Conservation (phyloP, 2,797 vertebrate species). For the Rhinophrynus dorsalis region DNA sequence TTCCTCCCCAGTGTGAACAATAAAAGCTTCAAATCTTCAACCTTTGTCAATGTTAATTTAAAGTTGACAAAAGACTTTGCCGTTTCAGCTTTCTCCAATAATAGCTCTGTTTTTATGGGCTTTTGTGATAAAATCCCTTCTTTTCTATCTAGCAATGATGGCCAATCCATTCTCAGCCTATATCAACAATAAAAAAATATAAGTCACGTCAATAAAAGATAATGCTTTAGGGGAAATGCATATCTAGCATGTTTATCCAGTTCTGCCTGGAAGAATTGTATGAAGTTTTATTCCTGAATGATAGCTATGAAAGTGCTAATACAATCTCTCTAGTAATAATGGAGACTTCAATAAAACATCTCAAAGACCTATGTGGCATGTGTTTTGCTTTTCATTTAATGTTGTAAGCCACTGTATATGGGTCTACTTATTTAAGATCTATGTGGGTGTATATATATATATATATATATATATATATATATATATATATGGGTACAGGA, state of each 20-base stretch:
- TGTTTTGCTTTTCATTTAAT: no score
- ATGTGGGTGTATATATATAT: no score
- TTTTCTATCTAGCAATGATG: not conserved
- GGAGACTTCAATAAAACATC: no score
- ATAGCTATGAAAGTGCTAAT: no score
- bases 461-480: no score
- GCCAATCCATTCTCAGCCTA: not conserved
- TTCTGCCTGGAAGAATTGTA: not conserved
- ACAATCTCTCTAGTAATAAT: no score
- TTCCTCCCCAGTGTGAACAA: slow-evolving; percentile 22
- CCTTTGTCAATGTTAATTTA: slow-evolving; percentile 6
- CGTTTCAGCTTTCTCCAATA: slow-evolving; percentile 13
- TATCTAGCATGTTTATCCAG: slow-evolving; percentile 5
- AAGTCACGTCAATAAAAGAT: not conserved
- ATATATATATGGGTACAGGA: no score
- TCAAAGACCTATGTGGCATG: no score
- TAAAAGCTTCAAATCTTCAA: slow-evolving; percentile 38
- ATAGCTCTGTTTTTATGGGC: slow-evolving; percentile 18
- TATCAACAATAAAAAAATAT: slow-evolving; percentile 20
- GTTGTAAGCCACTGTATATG: no score
- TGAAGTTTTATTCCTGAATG: not conserved
- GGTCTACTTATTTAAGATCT: no score
- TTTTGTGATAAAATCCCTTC: slow-evolving; percentile 14
- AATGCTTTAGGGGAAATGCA: not conserved
- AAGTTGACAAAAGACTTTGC: slow-evolving; percentile 19